Percentiles rank a stretch among this genome's conserved stretches.
These are phyloP conservation scores for Notoglanidium macrostoma DNA, from an alignment of 2,797 vertebrate genomes.

Conservation along the genomic window DNA sequence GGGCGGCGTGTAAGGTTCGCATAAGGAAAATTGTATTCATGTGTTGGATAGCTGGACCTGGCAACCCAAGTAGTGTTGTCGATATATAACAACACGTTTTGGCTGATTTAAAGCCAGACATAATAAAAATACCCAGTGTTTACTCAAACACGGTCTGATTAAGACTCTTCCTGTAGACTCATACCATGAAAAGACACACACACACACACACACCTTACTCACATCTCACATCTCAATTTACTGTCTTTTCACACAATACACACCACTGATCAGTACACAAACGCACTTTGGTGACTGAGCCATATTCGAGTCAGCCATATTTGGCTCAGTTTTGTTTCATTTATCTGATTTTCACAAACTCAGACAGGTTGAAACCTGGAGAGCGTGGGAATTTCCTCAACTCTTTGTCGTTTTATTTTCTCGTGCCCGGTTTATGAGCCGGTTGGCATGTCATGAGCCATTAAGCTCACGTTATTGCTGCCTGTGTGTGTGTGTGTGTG, in stretches of 20 bases:
- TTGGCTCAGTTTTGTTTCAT: too few species aligned
- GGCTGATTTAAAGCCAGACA: slow-evolving; percentile 25
- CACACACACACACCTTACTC: slow-evolving; percentile 11
- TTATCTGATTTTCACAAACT: slow-evolving; percentile 51
- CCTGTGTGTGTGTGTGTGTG: slow-evolving; percentile 24
- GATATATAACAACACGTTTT: neutral
- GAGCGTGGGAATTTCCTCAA: slow-evolving; percentile 67
- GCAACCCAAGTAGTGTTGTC: neutral
- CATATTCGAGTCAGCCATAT: neutral
- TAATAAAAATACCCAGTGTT: slow-evolving; percentile 19
- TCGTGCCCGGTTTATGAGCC: slow-evolving; percentile 31
- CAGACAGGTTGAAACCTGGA: slow-evolving; percentile 56
- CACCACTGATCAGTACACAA: neutral
- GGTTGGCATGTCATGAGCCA: slow-evolving; percentile 49
- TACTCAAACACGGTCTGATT: slow-evolving; percentile 10
- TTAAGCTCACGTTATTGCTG: slow-evolving; percentile 29
- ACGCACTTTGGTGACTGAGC: neutral
- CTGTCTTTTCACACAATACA: neutral
- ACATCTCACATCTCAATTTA: neutral
- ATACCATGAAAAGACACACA: neutral
- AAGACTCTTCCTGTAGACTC: slow-evolving; percentile 1
- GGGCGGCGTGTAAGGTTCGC: neutral
- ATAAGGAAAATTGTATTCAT: neutral
- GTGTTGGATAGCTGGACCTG: neutral
- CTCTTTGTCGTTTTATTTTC: slow-evolving; percentile 44